Evolutionary conservation across 30 jellyfish, hydroid and myxozoan species (phyloP), one percentile per base, ranked within the genome.

Genomic region (Mastigias papua): DNA sequence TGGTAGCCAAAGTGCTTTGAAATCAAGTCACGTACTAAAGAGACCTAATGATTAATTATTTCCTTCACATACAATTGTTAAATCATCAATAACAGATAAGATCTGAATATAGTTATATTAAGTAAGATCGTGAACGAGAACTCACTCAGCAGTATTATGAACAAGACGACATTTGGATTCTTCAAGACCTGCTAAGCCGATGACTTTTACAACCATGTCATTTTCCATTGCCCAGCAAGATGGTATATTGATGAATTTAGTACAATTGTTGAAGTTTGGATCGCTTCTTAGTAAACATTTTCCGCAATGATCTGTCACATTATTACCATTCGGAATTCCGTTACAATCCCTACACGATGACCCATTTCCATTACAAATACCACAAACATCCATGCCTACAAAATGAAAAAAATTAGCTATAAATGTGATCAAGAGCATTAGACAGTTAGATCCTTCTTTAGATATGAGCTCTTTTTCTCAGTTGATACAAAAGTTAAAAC

Each of bases 321-420:
- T 63, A 8, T 48, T 57, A 26, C 96, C 96, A 62, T 76, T 76
- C 2, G 84, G 72, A 16, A 46, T 51, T 0, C 89, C 85, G 34
- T 19, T 69, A 35, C 96, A 87, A 54, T 87, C 96, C 7, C 58
- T 37, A 57, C 96, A 87, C 8, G 80, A 32, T 50, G 80, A n/a
- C 1, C 76, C 65, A 63, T 65, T 54, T 2, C 90, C 90, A 66
- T 71, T 57, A 62, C 96, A 87, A 3, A 62, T 81, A n/a, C 86
- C 81, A 32, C 96, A 87, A 20, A 75, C 82, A 64, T 87, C 96
- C 81, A 35, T 68, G 17, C 86, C 96, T 54, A 0, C 54, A 42
- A 8, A 42, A 4, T 0, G 54, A 0, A 42, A 42, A 42, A 42
- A n/a, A n/a, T n/a, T n/a, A n/a, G n/a, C n/a, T n/a, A n/a, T n/a